Conservation (phyloP, 2,888 invertebrate genomes). For the Plagodis dolabraria region DNA sequence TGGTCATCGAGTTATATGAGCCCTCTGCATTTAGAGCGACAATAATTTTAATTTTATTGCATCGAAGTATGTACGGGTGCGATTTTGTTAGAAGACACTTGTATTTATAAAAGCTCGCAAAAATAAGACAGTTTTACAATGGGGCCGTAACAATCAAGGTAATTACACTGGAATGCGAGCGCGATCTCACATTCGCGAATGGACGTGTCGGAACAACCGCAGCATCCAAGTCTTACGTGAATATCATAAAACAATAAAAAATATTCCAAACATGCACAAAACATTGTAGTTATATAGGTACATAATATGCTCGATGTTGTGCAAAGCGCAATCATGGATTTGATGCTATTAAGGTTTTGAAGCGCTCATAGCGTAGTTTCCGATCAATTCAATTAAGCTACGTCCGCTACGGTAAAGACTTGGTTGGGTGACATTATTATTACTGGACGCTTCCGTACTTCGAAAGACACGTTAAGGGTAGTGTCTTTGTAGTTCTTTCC, state of each 20-base stretch:
- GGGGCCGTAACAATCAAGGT: constrained; percentile 1
- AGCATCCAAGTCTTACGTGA: constrained; percentile 2
- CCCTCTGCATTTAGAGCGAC: constrained; percentile 37
- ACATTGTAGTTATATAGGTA: too few species aligned
- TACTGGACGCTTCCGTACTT: too few species aligned
- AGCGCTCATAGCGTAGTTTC: too few species aligned
- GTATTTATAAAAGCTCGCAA: constrained; percentile 32
- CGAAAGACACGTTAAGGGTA: too few species aligned
- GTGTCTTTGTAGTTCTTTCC: too few species aligned
- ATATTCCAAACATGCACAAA: not conserved
- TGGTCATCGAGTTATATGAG: constrained; percentile 37
- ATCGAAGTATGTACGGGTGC: constrained; percentile 15
- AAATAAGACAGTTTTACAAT: constrained; percentile 22
- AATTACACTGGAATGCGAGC: constrained; percentile 34
- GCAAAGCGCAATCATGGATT: too few species aligned
- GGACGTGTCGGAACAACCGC: constrained; percentile 18
- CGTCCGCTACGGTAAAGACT: too few species aligned
- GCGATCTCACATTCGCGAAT: constrained; percentile 37
- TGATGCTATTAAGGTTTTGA: too few species aligned
- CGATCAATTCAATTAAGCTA: too few species aligned
- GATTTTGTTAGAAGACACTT: constrained; percentile 46
- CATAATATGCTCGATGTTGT: too few species aligned
- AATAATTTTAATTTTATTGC: constrained; percentile 51
- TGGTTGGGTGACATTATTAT: too few species aligned
- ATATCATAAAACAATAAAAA: constrained; percentile 18